Conservation (phyloP, 2,113 vertebrate genomes). For the Carlito syrichta region DNA sequence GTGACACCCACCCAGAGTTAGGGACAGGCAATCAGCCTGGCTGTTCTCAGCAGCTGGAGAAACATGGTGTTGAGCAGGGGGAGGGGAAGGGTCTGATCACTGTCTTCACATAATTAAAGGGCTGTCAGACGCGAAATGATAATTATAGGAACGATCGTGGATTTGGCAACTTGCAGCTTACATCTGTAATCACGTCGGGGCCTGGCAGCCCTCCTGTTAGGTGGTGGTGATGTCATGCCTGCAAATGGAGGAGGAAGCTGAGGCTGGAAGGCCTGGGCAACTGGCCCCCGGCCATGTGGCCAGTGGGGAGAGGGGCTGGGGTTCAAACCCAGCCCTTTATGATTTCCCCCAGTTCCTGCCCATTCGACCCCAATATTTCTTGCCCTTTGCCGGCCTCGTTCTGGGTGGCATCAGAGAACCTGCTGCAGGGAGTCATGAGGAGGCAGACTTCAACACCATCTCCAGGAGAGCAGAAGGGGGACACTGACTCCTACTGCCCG, state of each 20-base stretch:
- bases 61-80: neutral
- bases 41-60: conserved; percentile 27
- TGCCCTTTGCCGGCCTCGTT: neutral
- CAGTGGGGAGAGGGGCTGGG: neutral
- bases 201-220: conserved; percentile 57
- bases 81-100: conserved; percentile 36
- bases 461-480: neutral
- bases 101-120: conserved; percentile 73
- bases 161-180: conserved; percentile 53
- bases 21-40: neutral
- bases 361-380: neutral
- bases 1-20: neutral
- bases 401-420: neutral
- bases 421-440: neutral
- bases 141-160: conserved; percentile 65
- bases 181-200: conserved; percentile 53
- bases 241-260: conserved; percentile 34
- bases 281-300: neutral
- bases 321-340: neutral
- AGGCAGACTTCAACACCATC: neutral
- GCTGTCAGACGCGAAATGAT: conserved; percentile 54
- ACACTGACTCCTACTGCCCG: neutral
- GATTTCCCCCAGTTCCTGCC: neutral
- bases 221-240: conserved; percentile 59
- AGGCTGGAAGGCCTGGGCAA: neutral